A percentile compares a stretch with the other conserved stretches of the same genome.
phyloP scores from a whole-genome alignment of 2,113 vertebrate species.

The Petroica traversi region DNA sequence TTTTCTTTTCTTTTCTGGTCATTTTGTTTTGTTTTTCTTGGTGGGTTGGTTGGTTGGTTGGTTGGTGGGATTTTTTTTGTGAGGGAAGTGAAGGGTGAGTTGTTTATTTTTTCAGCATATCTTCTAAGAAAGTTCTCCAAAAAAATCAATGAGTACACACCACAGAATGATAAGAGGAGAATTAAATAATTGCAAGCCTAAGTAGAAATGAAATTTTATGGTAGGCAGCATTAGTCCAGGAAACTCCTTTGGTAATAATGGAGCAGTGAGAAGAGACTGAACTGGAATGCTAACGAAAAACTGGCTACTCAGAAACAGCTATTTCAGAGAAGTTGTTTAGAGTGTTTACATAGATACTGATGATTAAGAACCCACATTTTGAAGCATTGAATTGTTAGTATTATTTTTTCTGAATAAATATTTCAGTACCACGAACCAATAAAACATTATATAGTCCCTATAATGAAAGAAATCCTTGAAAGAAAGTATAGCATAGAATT shows the following conservation, averaged over 20 bases:
- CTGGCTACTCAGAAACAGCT: neutral
- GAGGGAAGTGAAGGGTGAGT: accelerated
- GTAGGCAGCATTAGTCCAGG: neutral
- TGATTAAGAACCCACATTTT: neutral
- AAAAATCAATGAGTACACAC: accelerated
- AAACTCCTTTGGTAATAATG: neutral
- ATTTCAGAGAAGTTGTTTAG: neutral
- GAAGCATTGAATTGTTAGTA: neutral
- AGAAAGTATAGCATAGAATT: neutral
- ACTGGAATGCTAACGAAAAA: neutral
- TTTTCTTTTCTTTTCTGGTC: neutral
- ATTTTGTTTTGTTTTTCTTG: no score
- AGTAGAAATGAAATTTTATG: neutral
- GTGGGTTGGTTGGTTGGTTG: neutral
- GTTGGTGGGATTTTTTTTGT: neutral
- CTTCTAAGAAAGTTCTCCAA: neutral
- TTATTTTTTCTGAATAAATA: neutral
- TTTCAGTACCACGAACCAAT: neutral
- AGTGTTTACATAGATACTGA: neutral
- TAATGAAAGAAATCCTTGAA: neutral
- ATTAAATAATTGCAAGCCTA: neutral
- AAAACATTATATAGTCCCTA: neutral
- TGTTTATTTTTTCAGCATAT: neutral
- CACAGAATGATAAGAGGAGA: neutral
- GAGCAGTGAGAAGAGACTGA: neutral